Evolutionary conservation across 2,888 invertebrate species (phyloP).

Genomic region (Papilio gigon): DNA sequence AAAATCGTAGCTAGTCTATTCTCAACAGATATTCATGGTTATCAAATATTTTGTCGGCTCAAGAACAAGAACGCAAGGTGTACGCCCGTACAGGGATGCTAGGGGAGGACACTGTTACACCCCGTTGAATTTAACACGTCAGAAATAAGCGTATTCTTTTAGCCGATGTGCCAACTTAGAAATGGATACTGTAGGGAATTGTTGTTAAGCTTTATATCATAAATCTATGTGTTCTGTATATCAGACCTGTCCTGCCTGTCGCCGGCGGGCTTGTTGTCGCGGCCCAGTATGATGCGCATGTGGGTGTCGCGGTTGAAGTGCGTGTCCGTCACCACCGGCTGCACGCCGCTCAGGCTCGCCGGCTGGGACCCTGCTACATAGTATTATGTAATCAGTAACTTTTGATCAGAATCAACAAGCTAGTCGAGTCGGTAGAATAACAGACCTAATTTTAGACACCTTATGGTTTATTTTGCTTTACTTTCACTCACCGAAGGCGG

Average conservation of each 20-base stretch:
- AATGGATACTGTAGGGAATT: neutral
- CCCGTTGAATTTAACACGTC: neutral
- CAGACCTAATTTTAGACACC: neutral
- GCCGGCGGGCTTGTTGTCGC: slow-evolving; percentile 64
- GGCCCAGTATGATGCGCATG: slow-evolving; percentile 93
- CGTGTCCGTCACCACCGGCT: slow-evolving; percentile 84
- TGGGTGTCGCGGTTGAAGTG: slow-evolving; percentile 95
- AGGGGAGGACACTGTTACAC: too few relatives aligned
- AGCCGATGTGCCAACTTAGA: neutral
- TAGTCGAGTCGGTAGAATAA: too few relatives aligned
- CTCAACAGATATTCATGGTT: too few relatives aligned
- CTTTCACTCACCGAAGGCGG: slow-evolving; percentile 54
- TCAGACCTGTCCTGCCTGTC: slow-evolving; percentile 65
- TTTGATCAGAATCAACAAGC: too few relatives aligned
- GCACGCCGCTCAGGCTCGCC: slow-evolving; percentile 61
- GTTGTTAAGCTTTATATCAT: neutral
- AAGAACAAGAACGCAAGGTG: too few relatives aligned
- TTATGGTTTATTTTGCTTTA: neutral
- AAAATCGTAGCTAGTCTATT: too few relatives aligned
- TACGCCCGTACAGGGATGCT: too few relatives aligned
- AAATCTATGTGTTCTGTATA: neutral
- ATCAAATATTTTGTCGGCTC: too few relatives aligned
- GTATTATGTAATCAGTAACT: slow-evolving; percentile 2
- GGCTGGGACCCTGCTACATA: slow-evolving; percentile 63
- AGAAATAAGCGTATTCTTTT: neutral